Base-by-base conservation (phyloP, 2,888 invertebrate species). In the Emmelina monodactyla region DNA sequence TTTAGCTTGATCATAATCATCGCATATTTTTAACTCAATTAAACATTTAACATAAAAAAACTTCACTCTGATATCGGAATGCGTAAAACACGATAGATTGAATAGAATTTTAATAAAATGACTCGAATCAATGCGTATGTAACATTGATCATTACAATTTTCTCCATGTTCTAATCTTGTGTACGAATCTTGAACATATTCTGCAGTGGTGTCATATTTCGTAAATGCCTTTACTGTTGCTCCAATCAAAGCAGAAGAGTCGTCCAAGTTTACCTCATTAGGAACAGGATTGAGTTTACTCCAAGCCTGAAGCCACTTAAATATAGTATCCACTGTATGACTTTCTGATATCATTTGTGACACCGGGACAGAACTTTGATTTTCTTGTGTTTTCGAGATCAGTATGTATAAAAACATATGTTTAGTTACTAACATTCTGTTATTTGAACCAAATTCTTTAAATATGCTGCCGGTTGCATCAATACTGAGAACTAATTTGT, bases 221-320 rank as follows among this genome's bases (percentile, higher is more conserved):
- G 39, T 35, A 31, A 39, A 42, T 12, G 32, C 35, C 32, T 16
- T 37, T n/a, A 42, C 42, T 14, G 32, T 2, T 13, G 42, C 39
- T 13, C 42, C 39, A 16, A 37, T 42, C 16, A 42, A 28, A 13
- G 42, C 42, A 14, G 37, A 28, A 9, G 37, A 39, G 28, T 42
- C 37, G 22, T 42, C 36, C 12, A 35, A 30, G 13, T 33, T 19
- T 4, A 37, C 35, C 31, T 42, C 37, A 37, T 42, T 16, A 9
- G 39, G 37, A 13, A 29, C 7, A 14, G 13, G 6, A 31, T 39
- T 35, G 9, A 34, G 30, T 33, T 37, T 34, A 14, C 10, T 19
- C 31, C 33, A 37, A 12, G 37, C 19, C n/a, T 33, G 2, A 12
- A 41, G 30, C 41, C 41, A 41, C 7, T 37, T 34, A 11, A n/a